These are phyloP conservation scores for Campylorhamphus procurvoides DNA, from an alignment of 2,113 vertebrate species.

Conservation along the genomic window DNA sequence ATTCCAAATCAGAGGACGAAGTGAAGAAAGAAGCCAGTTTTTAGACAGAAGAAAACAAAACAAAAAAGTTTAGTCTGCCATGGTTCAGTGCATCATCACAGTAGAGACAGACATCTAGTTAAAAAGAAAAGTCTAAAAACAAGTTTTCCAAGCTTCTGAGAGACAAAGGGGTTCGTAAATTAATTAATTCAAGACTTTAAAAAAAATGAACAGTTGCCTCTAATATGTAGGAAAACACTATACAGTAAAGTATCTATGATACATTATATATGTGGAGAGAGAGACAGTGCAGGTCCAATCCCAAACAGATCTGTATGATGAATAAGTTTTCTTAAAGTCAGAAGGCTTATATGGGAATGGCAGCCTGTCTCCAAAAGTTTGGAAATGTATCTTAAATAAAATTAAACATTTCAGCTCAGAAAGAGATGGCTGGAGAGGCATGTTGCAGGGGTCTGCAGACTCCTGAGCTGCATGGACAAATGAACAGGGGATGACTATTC, in stretches of 20 bases:
- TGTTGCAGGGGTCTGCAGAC: background rate
- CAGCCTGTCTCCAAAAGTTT: background rate
- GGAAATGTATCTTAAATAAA: background rate
- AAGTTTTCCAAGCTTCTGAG: background rate
- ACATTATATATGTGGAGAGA: background rate
- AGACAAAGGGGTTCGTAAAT: slow-evolving; percentile 9
- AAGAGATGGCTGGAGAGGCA: background rate
- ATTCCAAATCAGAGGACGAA: background rate
- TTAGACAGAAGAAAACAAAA: background rate
- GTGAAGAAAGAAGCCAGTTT: slow-evolving; percentile 23
- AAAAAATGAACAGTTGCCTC: background rate
- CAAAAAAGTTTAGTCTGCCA: background rate
- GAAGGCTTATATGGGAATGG: background rate
- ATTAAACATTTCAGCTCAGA: background rate
- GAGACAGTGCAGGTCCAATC: fast-evolving
- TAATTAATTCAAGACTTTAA: slow-evolving; percentile 1
- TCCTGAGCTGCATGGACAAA: background rate
- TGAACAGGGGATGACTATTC: background rate
- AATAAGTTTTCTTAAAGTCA: background rate
- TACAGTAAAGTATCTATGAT: background rate
- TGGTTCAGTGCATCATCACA: slow-evolving; percentile 18
- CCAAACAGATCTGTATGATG: background rate
- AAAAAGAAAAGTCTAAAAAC: slow-evolving; percentile 3
- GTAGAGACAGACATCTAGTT: background rate
- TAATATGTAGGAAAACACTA: background rate